Conservation (phyloP, 2,888 invertebrate species). For the Eristalinus sepulchralis region DNA sequence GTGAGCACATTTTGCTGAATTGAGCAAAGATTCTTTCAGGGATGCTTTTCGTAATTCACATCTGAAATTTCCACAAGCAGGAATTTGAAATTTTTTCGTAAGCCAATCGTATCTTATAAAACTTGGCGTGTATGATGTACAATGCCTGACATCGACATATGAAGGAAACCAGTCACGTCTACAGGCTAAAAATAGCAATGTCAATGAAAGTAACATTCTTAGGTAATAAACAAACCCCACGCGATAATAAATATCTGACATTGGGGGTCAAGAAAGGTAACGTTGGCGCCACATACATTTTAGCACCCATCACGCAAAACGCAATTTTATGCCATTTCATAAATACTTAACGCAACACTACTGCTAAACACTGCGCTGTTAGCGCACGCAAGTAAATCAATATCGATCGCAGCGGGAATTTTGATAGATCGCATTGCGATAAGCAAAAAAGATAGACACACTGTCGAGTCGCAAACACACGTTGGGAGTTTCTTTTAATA, state of each 20-base stretch:
- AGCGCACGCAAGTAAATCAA: conserved; percentile 32
- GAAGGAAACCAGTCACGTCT: neutral
- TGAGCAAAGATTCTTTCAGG: no score
- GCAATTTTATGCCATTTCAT: conserved; percentile 23
- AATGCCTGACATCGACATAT: no score
- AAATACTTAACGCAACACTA: conserved; percentile 34
- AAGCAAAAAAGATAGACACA: conserved; percentile 42
- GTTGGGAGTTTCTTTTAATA: conserved; percentile 23
- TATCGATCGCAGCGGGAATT: conserved; percentile 56
- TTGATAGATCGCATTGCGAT: conserved; percentile 56
- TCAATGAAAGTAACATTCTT: neutral
- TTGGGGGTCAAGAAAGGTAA: neutral
- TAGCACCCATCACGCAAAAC: neutral
- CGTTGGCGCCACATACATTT: neutral
- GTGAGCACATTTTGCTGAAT: no score
- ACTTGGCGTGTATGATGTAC: no score
- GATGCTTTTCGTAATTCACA: no score
- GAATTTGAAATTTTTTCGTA: no score
- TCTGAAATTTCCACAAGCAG: no score
- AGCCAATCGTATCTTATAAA: no score
- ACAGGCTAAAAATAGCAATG: neutral
- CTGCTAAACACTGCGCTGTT: conserved; percentile 22
- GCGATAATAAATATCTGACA: neutral
- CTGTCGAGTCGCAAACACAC: conserved; percentile 43
- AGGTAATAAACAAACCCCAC: neutral